Conservation (phyloP, 2,797 vertebrate genomes). For the Sparidentex hasta region DNA sequence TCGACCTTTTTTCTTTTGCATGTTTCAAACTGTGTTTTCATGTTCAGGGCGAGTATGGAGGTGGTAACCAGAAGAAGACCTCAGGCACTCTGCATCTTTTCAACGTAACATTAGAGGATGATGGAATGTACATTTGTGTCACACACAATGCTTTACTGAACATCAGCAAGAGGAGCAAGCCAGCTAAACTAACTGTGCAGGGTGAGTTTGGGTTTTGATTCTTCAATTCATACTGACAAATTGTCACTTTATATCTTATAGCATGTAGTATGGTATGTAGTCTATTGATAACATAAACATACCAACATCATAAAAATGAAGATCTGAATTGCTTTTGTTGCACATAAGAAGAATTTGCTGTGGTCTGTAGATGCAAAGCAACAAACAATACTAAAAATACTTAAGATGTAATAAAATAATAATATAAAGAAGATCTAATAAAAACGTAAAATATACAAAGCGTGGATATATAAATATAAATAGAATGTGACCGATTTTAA, state of each 20-base stretch:
- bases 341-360: too few relatives aligned
- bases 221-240: not conserved
- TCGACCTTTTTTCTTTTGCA: not conserved
- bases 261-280: too few relatives aligned
- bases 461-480: too few relatives aligned
- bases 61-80: slow-evolving; percentile 83
- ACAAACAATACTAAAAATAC: too few relatives aligned
- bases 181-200: slow-evolving; percentile 80
- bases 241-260: not conserved
- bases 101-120: slow-evolving; percentile 81
- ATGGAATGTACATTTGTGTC: slow-evolving; percentile 82
- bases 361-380: too few relatives aligned
- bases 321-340: too few relatives aligned
- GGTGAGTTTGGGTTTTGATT: slow-evolving; percentile 61
- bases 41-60: slow-evolving; percentile 85
- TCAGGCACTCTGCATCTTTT: slow-evolving; percentile 83
- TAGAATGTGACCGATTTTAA: too few relatives aligned
- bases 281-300: not conserved
- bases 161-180: slow-evolving; percentile 76
- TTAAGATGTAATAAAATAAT: too few relatives aligned
- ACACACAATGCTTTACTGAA: slow-evolving; percentile 81
- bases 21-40: slow-evolving; percentile 24
- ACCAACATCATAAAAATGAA: not conserved
- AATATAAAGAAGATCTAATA: too few relatives aligned
- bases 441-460: too few relatives aligned